Evolutionary conservation across 2,888 invertebrate species (phyloP).

Genomic region (Andrena trimmerana): DNA sequence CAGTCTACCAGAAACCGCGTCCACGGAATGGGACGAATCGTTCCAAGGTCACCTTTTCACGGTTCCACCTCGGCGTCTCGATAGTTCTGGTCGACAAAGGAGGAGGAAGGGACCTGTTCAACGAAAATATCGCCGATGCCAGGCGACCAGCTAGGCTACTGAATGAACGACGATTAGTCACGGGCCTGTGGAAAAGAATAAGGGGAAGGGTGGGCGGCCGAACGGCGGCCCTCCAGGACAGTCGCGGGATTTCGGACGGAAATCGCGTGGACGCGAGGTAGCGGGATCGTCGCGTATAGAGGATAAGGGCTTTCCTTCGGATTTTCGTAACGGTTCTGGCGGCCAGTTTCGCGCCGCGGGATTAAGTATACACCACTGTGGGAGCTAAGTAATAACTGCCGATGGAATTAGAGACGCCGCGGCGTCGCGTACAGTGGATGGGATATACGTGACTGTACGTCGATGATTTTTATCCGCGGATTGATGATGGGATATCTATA

Average conservation of each 20-base stretch:
- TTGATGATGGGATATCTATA: conserved; percentile 56
- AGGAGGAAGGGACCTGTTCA: too few relatives aligned
- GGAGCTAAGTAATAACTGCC: conserved; percentile 72
- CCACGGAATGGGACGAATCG: conserved; percentile 54
- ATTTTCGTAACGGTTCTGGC: conserved; percentile 70
- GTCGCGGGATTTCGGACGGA: neutral
- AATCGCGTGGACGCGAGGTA: neutral
- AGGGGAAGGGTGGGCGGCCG: neutral
- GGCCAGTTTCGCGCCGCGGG: conserved; percentile 52
- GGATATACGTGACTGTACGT: conserved; percentile 68
- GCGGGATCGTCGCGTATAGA: conserved; percentile 27
- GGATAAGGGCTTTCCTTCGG: conserved; percentile 51
- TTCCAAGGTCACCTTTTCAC: conserved; percentile 43
- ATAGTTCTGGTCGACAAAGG: neutral
- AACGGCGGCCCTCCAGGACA: neutral
- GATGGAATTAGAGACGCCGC: conserved; percentile 68
- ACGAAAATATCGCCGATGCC: too few relatives aligned
- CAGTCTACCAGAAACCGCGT: conserved; percentile 47
- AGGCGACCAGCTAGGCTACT: too few relatives aligned
- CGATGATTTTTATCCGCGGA: conserved; percentile 52
- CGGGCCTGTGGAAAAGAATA: neutral
- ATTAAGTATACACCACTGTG: conserved; percentile 71
- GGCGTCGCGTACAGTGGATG: conserved; percentile 64
- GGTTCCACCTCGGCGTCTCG: conserved; percentile 16
- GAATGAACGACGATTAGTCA: too few relatives aligned